Evolutionary conservation across 2,888 invertebrate species (phyloP).

Genomic region (Colostygia pectinataria): DNA sequence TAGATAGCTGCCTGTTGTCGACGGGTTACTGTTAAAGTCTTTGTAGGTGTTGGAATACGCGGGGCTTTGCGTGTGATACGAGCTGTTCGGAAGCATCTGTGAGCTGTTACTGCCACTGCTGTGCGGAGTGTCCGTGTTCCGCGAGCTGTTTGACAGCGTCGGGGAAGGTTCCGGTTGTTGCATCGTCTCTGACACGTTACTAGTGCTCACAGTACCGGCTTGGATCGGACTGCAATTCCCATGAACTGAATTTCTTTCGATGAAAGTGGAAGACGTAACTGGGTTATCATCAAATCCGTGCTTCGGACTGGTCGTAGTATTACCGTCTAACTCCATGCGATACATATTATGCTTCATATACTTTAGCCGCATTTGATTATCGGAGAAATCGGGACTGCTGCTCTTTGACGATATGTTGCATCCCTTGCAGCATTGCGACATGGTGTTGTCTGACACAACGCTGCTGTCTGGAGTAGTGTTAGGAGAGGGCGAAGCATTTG

Average conservation of each 20-base stretch:
- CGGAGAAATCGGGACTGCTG: constrained; percentile 62
- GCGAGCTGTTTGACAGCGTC: constrained; percentile 80
- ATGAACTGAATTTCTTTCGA: constrained; percentile 82
- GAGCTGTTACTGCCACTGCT: constrained; percentile 63
- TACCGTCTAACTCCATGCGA: constrained; percentile 76
- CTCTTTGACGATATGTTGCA: constrained; percentile 73
- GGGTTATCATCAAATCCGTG: constrained; percentile 83
- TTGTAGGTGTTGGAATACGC: constrained; percentile 75
- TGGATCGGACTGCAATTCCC: constrained; percentile 90
- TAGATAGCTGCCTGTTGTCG: constrained; percentile 63
- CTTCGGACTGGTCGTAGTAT: constrained; percentile 81
- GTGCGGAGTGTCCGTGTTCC: constrained; percentile 74
- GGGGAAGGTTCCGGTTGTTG: constrained; percentile 84
- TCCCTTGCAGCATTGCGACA: constrained; percentile 78
- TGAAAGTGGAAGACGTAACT: constrained; percentile 87
- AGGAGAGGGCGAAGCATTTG: constrained; percentile 70
- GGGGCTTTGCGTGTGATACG: constrained; percentile 75
- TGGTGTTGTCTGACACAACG: constrained; percentile 58
- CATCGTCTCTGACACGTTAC: constrained; percentile 87
- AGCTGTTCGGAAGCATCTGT: constrained; percentile 56
- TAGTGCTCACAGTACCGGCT: constrained; percentile 92
- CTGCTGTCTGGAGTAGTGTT: constrained; percentile 77
- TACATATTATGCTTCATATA: constrained; percentile 69
- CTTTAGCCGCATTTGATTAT: constrained; percentile 65
- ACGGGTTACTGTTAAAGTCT: constrained; percentile 65